A percentile compares a stretch with the other conserved stretches of the same genome.
phyloP scores from a whole-genome alignment of 2,113 vertebrate genomes.

The Forbesichthys papilliferus region DNA sequence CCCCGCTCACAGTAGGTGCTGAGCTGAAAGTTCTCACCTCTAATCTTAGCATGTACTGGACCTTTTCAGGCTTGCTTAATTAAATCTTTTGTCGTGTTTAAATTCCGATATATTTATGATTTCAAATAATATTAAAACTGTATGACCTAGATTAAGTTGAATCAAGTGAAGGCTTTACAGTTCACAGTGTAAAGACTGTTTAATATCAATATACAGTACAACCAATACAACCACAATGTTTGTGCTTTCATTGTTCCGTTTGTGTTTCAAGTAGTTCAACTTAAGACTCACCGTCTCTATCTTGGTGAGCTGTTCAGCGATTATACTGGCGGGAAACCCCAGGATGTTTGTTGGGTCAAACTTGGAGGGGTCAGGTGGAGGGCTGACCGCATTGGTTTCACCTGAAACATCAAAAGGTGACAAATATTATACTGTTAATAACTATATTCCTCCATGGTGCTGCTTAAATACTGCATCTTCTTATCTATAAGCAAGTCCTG shows the following conservation, averaged over 20 bases:
- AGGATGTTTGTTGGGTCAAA: constrained; percentile 79
- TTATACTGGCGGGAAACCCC: constrained; percentile 77
- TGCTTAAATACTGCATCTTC: too few species aligned
- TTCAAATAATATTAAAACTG: background rate
- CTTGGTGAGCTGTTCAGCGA: constrained; percentile 88
- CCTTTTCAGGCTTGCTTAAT: too few species aligned
- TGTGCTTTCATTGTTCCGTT: background rate
- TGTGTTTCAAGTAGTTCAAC: background rate
- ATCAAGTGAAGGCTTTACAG: background rate
- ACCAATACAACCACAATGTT: too few species aligned
- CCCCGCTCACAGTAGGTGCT: too few species aligned
- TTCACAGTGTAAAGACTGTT: too few species aligned
- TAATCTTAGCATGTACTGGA: too few species aligned
- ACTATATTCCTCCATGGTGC: background rate
- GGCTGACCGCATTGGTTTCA: constrained; percentile 19
- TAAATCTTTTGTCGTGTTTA: too few species aligned
- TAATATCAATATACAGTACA: too few species aligned
- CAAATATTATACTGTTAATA: background rate
- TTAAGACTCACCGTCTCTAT: constrained; percentile 82
- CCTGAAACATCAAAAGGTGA: constrained; percentile 31
- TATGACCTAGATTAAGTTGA: background rate
- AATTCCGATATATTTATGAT: too few species aligned
- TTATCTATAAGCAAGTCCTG: too few species aligned
- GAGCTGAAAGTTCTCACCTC: too few species aligned
- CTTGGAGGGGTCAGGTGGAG: constrained; percentile 51